Base-by-base conservation (phyloP, 2,888 invertebrate genomes). In the Melieria omissa region DNA sequence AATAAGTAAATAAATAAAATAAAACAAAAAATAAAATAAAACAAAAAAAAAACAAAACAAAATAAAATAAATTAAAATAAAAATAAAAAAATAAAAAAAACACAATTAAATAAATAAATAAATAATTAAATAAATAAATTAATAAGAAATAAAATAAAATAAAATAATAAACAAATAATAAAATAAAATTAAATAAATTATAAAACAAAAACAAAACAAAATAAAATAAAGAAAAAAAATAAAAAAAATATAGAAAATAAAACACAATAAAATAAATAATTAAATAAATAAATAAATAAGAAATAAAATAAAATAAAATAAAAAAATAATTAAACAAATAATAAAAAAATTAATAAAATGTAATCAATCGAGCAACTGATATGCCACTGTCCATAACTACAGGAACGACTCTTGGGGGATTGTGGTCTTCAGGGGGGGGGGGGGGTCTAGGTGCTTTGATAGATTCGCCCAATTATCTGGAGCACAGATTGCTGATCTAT, bases 241-340 rank as follows among this genome's bases (percentile, higher is more conserved):
- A 44, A 14, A 67, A 44, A 71, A 64, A 63, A 65, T 72, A 55
- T 67, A 66, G 46, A 65, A 44, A 7, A 63, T 52, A 41, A 58
- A 70, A 44, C 60, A 29, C 42, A 46, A 47, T 4, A 65, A 49
- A 60, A 29, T 41, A 16, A 60, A 60, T 29, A 60, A 16, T 60
- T 60, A 29, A 60, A 42, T 29, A 5, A 61, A 66, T 41, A 65
- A 57, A 49, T 65, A 55, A 46, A 66, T n/a, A 44, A 55, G 16
- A 42, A 46, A 60, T 16, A 66, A 42, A 55, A n/a, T n/a, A n/a
- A n/a, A n/a, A n/a, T n/a, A n/a, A n/a, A n/a, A n/a, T n/a, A n/a
- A n/a, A n/a, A n/a, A n/a, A n/a, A n/a, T n/a, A n/a, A n/a, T n/a
- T n/a, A n/a, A n/a, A n/a, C n/a, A n/a, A n/a, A n/a, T n/a, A 58